phyloP scores from a whole-genome alignment of 2,113 vertebrate species.

The Myxocyprinus asiaticus region DNA sequence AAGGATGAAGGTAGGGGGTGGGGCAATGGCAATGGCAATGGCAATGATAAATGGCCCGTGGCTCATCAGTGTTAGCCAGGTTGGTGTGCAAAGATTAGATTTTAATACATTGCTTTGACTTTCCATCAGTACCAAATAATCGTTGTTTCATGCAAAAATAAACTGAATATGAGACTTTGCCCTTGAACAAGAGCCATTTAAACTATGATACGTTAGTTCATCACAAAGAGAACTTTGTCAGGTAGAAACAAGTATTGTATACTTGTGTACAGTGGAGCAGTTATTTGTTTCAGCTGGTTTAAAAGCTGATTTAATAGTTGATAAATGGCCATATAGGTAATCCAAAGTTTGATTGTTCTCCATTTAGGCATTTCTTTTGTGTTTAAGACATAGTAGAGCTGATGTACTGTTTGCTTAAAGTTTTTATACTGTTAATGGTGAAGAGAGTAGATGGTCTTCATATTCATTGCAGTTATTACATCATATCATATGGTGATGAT shows the following conservation, averaged over 20 bases:
- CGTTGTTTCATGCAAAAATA: conserved; percentile 69
- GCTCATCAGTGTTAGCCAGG: conserved; percentile 75
- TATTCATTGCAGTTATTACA: too few species aligned
- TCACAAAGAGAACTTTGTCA: conserved; percentile 24
- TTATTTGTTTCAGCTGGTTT: too few species aligned
- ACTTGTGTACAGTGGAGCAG: neutral
- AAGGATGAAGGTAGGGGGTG: conserved; percentile 69
- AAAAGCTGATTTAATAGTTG: neutral
- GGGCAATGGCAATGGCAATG: conserved; percentile 80
- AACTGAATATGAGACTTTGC: conserved; percentile 60
- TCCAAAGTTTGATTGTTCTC: neutral
- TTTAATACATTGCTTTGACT: conserved; percentile 76
- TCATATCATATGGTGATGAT: too few species aligned
- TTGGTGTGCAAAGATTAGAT: conserved; percentile 80
- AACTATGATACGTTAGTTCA: conserved; percentile 47
- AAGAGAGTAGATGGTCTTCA: too few species aligned
- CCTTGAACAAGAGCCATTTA: conserved; percentile 63
- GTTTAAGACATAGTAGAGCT: too few species aligned
- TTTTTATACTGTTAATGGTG: too few species aligned
- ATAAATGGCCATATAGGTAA: neutral
- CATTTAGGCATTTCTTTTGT: too few species aligned
- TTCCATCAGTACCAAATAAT: conserved; percentile 62
- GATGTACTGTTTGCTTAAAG: too few species aligned
- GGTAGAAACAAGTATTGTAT: neutral
- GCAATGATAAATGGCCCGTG: conserved; percentile 76